A percentile compares a stretch with the other conserved stretches of the same genome.
These are phyloP conservation scores for Acrocyrtus sp. DNA, from an alignment of 2,888 invertebrate genomes.

Conservation along the genomic window DNA sequence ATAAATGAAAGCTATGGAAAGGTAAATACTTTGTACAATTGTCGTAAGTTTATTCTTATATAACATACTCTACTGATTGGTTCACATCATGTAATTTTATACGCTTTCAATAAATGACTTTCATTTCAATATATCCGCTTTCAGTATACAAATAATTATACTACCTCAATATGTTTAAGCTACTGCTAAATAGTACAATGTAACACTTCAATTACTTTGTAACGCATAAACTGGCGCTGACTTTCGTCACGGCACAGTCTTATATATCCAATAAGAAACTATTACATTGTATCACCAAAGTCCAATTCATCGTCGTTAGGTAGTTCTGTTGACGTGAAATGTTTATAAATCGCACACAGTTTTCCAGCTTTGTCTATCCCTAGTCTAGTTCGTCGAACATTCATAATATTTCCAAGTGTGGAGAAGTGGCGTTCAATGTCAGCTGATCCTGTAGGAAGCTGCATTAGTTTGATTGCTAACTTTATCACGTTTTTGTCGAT, in stretches of 20 bases:
- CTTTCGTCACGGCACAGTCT: constrained; percentile 6
- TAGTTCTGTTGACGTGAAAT: not conserved
- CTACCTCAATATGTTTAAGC: no score
- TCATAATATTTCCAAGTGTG: constrained; percentile 9
- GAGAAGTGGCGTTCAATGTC: constrained; percentile 22
- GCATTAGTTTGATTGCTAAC: not conserved
- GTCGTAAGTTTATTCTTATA: no score
- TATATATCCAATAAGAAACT: not conserved
- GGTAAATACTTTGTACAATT: no score
- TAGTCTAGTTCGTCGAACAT: not conserved
- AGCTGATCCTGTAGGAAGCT: constrained; percentile 10
- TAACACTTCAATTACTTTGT: no score
- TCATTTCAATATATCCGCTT: no score
- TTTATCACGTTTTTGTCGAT: not conserved
- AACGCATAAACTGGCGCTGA: constrained; percentile 5
- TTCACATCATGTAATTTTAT: no score
- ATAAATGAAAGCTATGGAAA: no score
- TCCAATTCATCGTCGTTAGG: constrained; percentile 1
- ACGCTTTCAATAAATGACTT: no score
- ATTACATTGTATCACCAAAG: not conserved
- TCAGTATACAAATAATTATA: no score
- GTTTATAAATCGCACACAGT: constrained; percentile 14
- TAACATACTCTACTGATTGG: no score
- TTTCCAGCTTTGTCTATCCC: constrained; percentile 23
- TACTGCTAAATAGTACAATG: no score